Conservation (phyloP, 2,797 vertebrate genomes). For the Jordanella pulchra region DNA sequence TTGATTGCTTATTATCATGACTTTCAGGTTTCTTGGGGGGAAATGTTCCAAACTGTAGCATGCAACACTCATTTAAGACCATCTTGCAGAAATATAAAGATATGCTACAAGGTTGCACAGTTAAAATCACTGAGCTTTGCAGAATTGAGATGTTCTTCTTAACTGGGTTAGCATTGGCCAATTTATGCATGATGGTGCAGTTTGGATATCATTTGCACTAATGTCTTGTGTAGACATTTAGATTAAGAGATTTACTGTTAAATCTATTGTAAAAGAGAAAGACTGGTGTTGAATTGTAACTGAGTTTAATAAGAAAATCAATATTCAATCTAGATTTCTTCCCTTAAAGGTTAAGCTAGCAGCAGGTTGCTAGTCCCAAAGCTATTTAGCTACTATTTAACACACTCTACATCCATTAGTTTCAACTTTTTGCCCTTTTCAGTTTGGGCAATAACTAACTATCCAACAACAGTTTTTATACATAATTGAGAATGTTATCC, state of each 20-base stretch:
- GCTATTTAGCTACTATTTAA: not conserved
- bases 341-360: not conserved
- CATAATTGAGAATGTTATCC: not conserved
- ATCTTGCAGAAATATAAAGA: slow-evolving; percentile 22
- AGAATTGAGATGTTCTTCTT: slow-evolving; percentile 15
- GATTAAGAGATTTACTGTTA: slow-evolving; percentile 5
- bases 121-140: slow-evolving; percentile 21
- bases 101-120: slow-evolving; percentile 14
- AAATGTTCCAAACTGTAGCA: slow-evolving; percentile 59
- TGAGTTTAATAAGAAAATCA: not conserved
- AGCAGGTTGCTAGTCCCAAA: not conserved
- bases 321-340: not conserved
- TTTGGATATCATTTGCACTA: slow-evolving; percentile 22
- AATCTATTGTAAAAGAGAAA: slow-evolving; percentile 5
- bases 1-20: slow-evolving; percentile 22
- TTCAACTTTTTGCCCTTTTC: not conserved
- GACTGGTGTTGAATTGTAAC: slow-evolving; percentile 6
- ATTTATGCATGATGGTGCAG: slow-evolving; percentile 43
- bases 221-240: slow-evolving; percentile 16
- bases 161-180: slow-evolving; percentile 22
- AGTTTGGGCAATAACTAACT: not conserved
- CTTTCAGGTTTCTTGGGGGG: slow-evolving; percentile 39
- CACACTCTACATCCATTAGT: not conserved
- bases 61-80: slow-evolving; percentile 25
- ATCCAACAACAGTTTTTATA: not conserved